Evolutionary conservation across 2,888 invertebrate genomes (phyloP), one percentile per base, ranked within the genome.

Genomic region (Oligia strigilis): DNA sequence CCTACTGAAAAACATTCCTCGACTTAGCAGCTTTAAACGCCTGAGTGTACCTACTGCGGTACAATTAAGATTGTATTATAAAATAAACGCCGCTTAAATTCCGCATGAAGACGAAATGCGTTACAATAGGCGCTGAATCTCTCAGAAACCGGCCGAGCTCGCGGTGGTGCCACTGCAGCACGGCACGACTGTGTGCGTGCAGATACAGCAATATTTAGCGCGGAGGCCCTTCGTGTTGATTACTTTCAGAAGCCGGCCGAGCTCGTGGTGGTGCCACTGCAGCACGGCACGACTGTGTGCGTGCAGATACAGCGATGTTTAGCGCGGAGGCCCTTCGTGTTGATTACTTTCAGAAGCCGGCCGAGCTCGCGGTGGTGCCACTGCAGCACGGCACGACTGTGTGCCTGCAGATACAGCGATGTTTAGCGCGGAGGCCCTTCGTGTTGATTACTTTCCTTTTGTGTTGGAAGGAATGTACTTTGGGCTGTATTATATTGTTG

Each of bases 391-490:
- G 55, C 2, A 19, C 46, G 14, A 1, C 9, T 69, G 67, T 29
- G 13, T 66, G 49, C 52, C 60, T 23, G 52, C 74, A 66, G 79
- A 75, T 23, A 58, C 72, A 14, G 78, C 64, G 19, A 14, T 36
- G 72, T 23, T 58, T 46, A 72, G 80, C 72, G 64, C 64, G 49
- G 23, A 36, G 29, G 55, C 6, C 19, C 60, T 67, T 81, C 70
- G 77, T 62, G 77, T 81, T 88, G 84, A 89, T 89, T 89, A 87
- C 88, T 87, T 84, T 85, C 70, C 81, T 78, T 86, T 83, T 86
- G 84, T 80, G 80, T 80, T 66, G 65, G 73, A 82, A 77, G 62
- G 60, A 80, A 85, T 83, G 65, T 83, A 81, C 81, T 88, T 87
- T 82, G n/a, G 71, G 60, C 13, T 74, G 77, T 73, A 75, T 74